These are phyloP conservation scores for Perca schrenkii DNA, from an alignment of 2,113 vertebrate species.

Conservation along the genomic window DNA sequence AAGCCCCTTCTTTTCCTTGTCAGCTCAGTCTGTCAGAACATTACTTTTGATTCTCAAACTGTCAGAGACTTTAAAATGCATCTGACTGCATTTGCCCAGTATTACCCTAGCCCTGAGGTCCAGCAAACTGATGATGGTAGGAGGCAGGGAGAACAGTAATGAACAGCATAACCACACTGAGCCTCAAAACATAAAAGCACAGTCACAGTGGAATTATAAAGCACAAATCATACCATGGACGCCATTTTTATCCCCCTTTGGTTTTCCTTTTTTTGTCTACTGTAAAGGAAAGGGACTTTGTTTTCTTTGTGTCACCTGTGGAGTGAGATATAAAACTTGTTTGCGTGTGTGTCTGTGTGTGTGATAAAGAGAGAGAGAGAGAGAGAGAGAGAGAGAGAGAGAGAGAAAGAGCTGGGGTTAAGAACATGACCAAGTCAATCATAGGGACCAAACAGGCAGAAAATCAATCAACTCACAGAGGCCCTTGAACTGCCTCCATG, in stretches of 20 bases:
- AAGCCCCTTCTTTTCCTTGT: slow-evolving; percentile 25
- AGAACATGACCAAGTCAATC: slow-evolving; percentile 59
- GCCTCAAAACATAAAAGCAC: slow-evolving; percentile 44
- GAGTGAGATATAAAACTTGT: slow-evolving; percentile 34
- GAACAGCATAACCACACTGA: slow-evolving; percentile 20
- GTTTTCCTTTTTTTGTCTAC: slow-evolving; percentile 27
- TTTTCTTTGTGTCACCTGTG: slow-evolving; percentile 53
- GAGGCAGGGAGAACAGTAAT: slow-evolving; percentile 10
- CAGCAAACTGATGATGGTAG: slow-evolving; percentile 39
- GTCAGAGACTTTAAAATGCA: slow-evolving; percentile 32
- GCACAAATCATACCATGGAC: slow-evolving; percentile 62
- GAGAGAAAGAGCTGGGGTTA: slow-evolving; percentile 28
- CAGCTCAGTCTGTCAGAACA: slow-evolving; percentile 26
- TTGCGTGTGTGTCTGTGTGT: slow-evolving; percentile 5
- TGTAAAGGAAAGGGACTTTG: slow-evolving; percentile 49
- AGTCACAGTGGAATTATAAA: slow-evolving; percentile 56
- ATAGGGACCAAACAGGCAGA: slow-evolving; percentile 77
- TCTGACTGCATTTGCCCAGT: slow-evolving; percentile 17
- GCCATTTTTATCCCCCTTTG: slow-evolving; percentile 6
- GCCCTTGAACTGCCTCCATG: slow-evolving; percentile 65
- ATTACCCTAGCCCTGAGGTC: slow-evolving; percentile 23
- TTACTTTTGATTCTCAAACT: slow-evolving; percentile 20
- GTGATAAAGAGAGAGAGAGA: not conserved
- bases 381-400: slow-evolving; percentile 33
- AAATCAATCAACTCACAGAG: slow-evolving; percentile 66